Evolutionary conservation across 2,888 invertebrate species (phyloP), one percentile per base, ranked within the genome.

Genomic region (Cryptocephalus moraei): DNA sequence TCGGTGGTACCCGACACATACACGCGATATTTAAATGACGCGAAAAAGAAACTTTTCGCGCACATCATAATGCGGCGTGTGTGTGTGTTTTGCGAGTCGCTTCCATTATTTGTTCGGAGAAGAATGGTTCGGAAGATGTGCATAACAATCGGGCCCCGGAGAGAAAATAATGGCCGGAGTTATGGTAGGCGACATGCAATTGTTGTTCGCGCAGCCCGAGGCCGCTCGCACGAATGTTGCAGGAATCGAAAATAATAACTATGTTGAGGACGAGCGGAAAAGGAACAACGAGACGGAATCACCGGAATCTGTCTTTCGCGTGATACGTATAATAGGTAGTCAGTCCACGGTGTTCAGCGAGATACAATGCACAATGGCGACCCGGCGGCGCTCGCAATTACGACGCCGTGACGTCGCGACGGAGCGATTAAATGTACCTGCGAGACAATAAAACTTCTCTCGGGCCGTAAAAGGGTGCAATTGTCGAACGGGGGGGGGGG

Each of bases 111-210:
- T 12, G 31, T 40, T 11, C n/a, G 40, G 40, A 31, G 40, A 31
- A 8, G 42, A 42, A 13, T 42, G 42, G 12, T 8, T 42, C 33
- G 32, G 22, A 42, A 46, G 53, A 49, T 51, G 53, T 53, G 53
- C 53, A 53, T 51, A 51, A 49, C 52, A 50, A 53, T 48, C 49
- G 53, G 44, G 46, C 45, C 12, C 44, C 22, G 22, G 22, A 22
- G 22, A 22, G 51, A 50, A 46, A 53, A 53, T 50, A 53, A 53
- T 53, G 53, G 53, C 31, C 45, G 43, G 42, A 49, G 49, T 46
- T 51, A 49, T 47, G 46, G 53, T 49, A 49, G 53, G 49, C 53
- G 50, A 51, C 52, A 51, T 50, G 52, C 52, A 50, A 50, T 49
- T 49, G 52, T 48, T 50, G 47, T 49, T 50, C 43, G 50, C 40